These are phyloP conservation scores for Artemia sinica DNA, from an alignment of 2,888 invertebrate genomes.

Conservation along the genomic window DNA sequence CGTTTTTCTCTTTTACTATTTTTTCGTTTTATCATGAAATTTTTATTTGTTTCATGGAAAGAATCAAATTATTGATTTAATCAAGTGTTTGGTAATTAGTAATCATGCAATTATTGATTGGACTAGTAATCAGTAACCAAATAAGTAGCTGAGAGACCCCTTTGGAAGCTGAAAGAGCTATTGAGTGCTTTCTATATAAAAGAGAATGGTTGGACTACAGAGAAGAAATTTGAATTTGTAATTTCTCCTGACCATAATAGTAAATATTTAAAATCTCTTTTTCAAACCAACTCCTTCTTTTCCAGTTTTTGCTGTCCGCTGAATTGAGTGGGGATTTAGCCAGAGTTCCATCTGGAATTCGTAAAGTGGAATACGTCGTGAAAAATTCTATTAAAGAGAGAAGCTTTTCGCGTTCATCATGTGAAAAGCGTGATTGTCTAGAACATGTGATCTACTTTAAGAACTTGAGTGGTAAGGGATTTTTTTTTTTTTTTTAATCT, in stretches of 20 bases:
- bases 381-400: slow-evolving; percentile 26
- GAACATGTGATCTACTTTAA: slow-evolving; percentile 17
- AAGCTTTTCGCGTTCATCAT: slow-evolving; percentile 23
- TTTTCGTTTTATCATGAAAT: no score
- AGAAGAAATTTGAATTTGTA: not conserved
- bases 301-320: not conserved
- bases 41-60: no score
- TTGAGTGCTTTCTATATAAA: no score
- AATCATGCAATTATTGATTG: no score
- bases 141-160: no score
- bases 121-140: no score
- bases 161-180: no score
- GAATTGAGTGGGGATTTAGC: slow-evolving; percentile 15
- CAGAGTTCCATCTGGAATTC: not conserved
- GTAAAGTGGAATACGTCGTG: slow-evolving; percentile 24
- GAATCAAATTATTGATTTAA: no score
- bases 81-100: no score
- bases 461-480: slow-evolving; percentile 8
- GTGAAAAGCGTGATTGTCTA: slow-evolving; percentile 21
- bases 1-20: no score
- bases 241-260: not conserved
- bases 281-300: not conserved
- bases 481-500: not conserved
- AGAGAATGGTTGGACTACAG: no score
- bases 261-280: not conserved